Conservation (phyloP, 2,888 invertebrate genomes). For the Anarsia innoxiella region DNA sequence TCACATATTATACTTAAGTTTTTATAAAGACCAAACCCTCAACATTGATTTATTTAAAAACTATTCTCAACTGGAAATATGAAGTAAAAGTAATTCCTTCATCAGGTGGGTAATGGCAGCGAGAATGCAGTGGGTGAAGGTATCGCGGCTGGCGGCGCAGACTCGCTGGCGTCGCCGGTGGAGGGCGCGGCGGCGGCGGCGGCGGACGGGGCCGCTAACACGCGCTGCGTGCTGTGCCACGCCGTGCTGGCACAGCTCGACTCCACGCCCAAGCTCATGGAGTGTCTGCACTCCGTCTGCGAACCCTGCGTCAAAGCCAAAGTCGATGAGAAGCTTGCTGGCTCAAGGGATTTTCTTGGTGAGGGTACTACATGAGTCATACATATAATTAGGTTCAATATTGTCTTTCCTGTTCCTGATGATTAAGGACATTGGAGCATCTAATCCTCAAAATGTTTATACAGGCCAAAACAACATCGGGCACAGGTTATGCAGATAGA, state of each 20-base stretch:
- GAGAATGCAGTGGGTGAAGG: constrained; percentile 16
- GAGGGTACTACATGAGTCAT: constrained; percentile 1
- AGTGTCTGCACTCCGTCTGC: constrained; percentile 92
- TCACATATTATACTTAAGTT: no score
- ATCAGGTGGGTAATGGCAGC: constrained; percentile 11
- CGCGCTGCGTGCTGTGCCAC: constrained; percentile 74
- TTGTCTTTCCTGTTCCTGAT: no score
- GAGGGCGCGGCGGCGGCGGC: constrained; percentile 12
- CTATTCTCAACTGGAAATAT: no score
- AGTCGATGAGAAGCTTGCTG: constrained; percentile 63
- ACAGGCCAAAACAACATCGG: no score
- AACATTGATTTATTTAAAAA: no score
- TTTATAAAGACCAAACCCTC: no score
- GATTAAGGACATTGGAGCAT: no score
- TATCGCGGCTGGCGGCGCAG: constrained; percentile 12
- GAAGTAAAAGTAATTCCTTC: no score
- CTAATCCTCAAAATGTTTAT: no score
- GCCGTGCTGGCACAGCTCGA: constrained; percentile 44
- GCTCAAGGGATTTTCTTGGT: constrained; percentile 55
- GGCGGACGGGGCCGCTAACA: constrained; percentile 23
- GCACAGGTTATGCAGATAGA: no score
- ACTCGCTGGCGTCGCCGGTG: constrained; percentile 17
- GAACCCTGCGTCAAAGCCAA: constrained; percentile 82
- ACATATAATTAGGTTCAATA: no score
- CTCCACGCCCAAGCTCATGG: constrained; percentile 84